Base-by-base conservation (phyloP, 2,797 vertebrate species). In the Limnodromus scolopaceus region DNA sequence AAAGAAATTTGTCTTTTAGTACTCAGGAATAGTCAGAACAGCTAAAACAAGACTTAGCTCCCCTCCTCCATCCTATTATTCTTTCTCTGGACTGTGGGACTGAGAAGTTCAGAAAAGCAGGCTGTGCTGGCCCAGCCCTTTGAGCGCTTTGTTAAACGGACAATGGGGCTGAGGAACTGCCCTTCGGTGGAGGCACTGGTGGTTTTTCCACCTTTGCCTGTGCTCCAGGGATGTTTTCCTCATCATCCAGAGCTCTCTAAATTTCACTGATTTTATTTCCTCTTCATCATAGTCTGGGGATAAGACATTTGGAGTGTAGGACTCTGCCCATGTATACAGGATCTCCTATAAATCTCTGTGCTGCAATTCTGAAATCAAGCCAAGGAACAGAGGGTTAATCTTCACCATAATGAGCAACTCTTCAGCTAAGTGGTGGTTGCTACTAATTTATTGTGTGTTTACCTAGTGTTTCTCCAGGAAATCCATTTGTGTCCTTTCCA, bases 151-250 rank as follows among this genome's bases (percentile, higher is more conserved):
- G 38, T 22, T 13, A 11, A 15, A 9, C 3, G 20, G 11, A 20
- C 19, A 24, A 3, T 8, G 32, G 6, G 32, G 15, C 12, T 51
- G 69, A 77, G 9, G 16, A 60, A 34, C 10, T 22, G 19, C 13
- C 2, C 0, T 53, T 81, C 16, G 6, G 4, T 10, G 3, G 1
- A 4, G 4, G 6, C 24, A 23, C 6, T 38, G 16, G 13, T 11
- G 17, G 4, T 16, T 55, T 6, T 61, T 48, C 20, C 20, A 58
- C 32, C 6, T 55, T 68, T 61, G 11, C 6, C 27, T 70, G 48
- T 13, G 13, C 17, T 68, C 15, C 48, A 65, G 32, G 8, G 41
- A 25, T 6, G 3, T 43, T 75, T 72, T 89, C 39, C 18, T 55
- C 4, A 17, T 39, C 10, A 18, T 19, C 17, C 36, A 43, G 22